These are phyloP conservation scores for Pionites leucogaster DNA, from an alignment of 2,113 vertebrate genomes.

Conservation along the genomic window DNA sequence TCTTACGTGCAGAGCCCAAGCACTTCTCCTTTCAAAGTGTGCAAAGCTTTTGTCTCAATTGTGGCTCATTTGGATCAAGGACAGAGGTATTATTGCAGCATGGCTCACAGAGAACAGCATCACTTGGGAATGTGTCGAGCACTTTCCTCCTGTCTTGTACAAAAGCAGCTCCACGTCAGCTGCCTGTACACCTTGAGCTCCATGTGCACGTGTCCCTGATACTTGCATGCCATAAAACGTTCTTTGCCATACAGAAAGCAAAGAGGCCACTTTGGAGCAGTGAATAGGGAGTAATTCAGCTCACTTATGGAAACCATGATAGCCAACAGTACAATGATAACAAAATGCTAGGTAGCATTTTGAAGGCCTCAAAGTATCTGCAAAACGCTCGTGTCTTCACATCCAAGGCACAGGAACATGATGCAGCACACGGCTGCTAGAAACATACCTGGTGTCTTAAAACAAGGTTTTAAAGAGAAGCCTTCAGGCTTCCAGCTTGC, in stretches of 20 bases:
- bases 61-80: rapidly evolving
- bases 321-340: not conserved
- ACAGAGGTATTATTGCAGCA: not conserved
- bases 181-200: not conserved
- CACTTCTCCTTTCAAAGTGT: not conserved
- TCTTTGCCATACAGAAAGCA: not conserved
- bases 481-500: not conserved
- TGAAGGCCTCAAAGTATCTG: not conserved
- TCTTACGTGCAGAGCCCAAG: not conserved
- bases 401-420: not conserved
- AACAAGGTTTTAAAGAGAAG: not conserved
- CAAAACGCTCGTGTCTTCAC: not conserved
- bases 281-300: not conserved
- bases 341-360: rapidly evolving
- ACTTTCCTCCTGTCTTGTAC: not conserved
- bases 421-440: no score
- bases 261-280: not conserved
- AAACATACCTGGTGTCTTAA: not conserved
- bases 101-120: not conserved
- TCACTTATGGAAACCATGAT: rapidly evolving
- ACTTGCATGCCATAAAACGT: not conserved
- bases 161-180: not conserved
- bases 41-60: not conserved
- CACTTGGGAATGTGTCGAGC: not conserved
- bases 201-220: rapidly evolving